Percentiles rank a stretch among this genome's conserved stretches.
phyloP scores from a whole-genome alignment of 2,888 invertebrate species.

The Drosophila paracracens region DNA sequence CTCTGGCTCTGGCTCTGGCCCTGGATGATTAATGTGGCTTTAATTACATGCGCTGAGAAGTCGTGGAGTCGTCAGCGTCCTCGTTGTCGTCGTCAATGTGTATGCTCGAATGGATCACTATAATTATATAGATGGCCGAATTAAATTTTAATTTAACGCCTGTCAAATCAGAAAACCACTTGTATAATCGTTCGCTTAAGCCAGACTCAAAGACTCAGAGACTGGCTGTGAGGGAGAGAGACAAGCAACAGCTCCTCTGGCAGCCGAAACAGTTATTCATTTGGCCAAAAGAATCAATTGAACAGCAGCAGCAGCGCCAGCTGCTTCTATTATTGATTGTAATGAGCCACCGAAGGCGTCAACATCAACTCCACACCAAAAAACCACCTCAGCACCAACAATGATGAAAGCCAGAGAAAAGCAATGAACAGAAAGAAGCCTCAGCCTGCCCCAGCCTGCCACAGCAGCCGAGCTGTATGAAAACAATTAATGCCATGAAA shows the following conservation, averaged over 20 bases:
- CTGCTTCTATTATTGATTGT: slow-evolving; percentile 71
- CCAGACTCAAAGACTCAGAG: slow-evolving; percentile 30
- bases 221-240: not conserved
- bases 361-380: slow-evolving; percentile 52
- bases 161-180: slow-evolving; percentile 82
- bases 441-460: slow-evolving; percentile 1
- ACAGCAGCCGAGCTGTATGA: slow-evolving; percentile 28
- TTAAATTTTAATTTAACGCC: slow-evolving; percentile 83
- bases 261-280: slow-evolving; percentile 3
- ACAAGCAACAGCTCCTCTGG: not conserved
- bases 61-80: slow-evolving; percentile 51
- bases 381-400: slow-evolving; percentile 11
- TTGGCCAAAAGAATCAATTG: slow-evolving; percentile 67
- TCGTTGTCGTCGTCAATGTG: slow-evolving; percentile 70
- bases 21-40: slow-evolving; percentile 84
- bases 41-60: slow-evolving; percentile 83
- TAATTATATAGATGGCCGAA: slow-evolving; percentile 81
- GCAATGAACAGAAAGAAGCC: slow-evolving; percentile 25
- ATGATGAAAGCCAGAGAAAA: slow-evolving; percentile 32
- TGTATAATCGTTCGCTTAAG: slow-evolving; percentile 79
- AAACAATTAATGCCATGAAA: slow-evolving; percentile 76
- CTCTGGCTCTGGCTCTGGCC: slow-evolving; percentile 18
- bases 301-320: slow-evolving; percentile 50
- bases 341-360: slow-evolving; percentile 82
- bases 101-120: slow-evolving; percentile 81